Conservation (phyloP, 2,113 vertebrate genomes). For the Ancistrus triradiatus region DNA sequence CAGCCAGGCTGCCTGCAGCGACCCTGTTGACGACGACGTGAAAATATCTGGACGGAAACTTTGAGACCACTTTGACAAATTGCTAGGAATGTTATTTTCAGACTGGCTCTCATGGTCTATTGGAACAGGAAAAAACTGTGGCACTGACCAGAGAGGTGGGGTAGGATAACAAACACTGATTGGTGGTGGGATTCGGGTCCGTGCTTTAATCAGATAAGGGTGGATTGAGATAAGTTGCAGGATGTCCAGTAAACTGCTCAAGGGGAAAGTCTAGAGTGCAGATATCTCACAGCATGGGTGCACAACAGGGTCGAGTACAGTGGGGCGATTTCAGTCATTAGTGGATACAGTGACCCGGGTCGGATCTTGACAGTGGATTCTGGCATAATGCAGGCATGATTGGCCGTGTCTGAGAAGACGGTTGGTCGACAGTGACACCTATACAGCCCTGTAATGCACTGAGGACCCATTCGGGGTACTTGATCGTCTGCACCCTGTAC, state of each 20-base stretch:
- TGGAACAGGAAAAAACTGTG: not conserved
- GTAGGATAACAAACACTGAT: not conserved
- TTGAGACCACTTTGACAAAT: not conserved
- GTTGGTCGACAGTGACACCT: too few species aligned
- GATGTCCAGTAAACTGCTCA: constrained; percentile 16
- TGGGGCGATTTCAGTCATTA: too few species aligned
- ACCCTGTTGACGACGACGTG: not conserved
- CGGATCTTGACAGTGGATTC: too few species aligned
- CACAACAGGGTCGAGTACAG: too few species aligned
- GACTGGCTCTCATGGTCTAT: not conserved
- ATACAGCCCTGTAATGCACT: too few species aligned
- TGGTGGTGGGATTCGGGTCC: not conserved
- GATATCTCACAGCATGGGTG: too few species aligned
- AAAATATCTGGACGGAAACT: not conserved
- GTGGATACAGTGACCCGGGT: too few species aligned
- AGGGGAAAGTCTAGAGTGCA: not conserved
- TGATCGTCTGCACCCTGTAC: too few species aligned
- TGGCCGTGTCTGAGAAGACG: too few species aligned
- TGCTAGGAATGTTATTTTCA: constrained; percentile 5
- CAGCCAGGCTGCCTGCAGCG: not conserved
- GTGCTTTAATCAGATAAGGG: constrained; percentile 12
- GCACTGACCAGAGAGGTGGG: not conserved
- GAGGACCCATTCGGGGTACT: too few species aligned
- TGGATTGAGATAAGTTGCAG: constrained; percentile 3
- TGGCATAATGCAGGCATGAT: too few species aligned